Conservation (phyloP, 2,888 invertebrate genomes). For the Lucinisca nassula region DNA sequence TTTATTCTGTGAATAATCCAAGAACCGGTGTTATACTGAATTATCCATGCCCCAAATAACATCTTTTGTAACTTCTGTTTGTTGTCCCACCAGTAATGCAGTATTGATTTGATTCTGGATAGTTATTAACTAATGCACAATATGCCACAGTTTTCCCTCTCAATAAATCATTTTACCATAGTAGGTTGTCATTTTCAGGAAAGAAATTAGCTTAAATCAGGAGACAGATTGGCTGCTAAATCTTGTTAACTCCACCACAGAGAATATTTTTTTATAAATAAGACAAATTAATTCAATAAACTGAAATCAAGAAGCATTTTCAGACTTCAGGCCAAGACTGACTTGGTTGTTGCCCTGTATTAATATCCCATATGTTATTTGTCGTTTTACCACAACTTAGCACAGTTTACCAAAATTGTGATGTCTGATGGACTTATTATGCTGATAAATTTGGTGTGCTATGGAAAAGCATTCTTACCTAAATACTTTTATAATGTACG, state of each 20-base stretch:
- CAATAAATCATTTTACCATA: background rate
- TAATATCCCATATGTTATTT: background rate
- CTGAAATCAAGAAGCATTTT: background rate
- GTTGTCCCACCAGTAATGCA: too few species aligned
- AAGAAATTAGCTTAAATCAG: background rate
- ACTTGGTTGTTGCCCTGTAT: background rate
- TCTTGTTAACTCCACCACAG: background rate
- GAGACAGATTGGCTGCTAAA: background rate
- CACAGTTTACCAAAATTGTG: too few species aligned
- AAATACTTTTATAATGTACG: too few species aligned
- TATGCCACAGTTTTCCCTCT: background rate
- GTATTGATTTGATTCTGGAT: background rate
- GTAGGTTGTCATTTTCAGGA: background rate
- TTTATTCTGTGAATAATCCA: too few species aligned
- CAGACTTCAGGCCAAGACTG: background rate
- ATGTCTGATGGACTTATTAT: too few species aligned
- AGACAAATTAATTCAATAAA: background rate
- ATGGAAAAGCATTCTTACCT: too few species aligned
- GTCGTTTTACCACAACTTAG: too few species aligned
- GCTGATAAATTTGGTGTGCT: too few species aligned
- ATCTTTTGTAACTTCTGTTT: too few species aligned
- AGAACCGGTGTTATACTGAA: too few species aligned
- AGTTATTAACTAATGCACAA: background rate
- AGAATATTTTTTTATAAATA: background rate
- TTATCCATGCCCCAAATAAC: too few species aligned